Conservation (phyloP, 2,888 invertebrate genomes). For the Galeopsomyia nigrocyanea region DNA sequence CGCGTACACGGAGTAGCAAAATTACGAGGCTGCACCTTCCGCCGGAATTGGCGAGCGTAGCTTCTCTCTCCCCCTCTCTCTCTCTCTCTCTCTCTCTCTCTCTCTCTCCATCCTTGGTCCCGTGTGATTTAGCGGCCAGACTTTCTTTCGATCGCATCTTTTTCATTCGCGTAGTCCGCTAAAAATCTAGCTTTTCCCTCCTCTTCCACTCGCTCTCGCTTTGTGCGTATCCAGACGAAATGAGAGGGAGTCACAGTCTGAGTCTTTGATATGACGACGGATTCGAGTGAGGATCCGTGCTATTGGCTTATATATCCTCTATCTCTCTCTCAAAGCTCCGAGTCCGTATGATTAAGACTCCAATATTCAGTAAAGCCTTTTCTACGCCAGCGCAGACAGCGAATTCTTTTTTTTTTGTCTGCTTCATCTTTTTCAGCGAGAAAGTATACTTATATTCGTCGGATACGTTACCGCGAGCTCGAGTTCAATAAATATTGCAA, state of each 20-base stretch:
- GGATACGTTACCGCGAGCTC: background rate
- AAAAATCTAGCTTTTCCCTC: conserved; percentile 51
- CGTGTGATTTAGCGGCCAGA: conserved; percentile 43
- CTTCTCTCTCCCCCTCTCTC: conserved; percentile 31
- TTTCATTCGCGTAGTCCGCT: conserved; percentile 44
- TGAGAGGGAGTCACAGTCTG: conserved; percentile 27
- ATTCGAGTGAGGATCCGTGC: conserved; percentile 43
- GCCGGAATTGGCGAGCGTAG: conserved; percentile 44
- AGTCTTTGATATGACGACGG: conserved; percentile 46
- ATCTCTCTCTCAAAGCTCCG: conserved; percentile 29
- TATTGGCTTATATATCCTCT: conserved; percentile 38
- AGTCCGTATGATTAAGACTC: conserved; percentile 49
- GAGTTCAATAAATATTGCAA: conserved; percentile 44
- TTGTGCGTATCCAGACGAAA: conserved; percentile 32
- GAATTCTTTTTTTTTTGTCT: background rate
- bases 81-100: conserved; percentile 36
- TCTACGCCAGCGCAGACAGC: conserved; percentile 15
- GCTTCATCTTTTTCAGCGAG: background rate
- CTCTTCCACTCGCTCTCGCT: conserved; percentile 23
- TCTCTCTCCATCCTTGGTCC: conserved; percentile 27
- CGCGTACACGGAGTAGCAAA: conserved; percentile 20
- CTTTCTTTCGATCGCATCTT: conserved; percentile 45
- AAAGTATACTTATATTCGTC: background rate
- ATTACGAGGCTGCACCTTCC: conserved; percentile 48
- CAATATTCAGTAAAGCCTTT: conserved; percentile 48